These are phyloP conservation scores for Leptinotarsa rubiginosa DNA, from an alignment of 2,888 invertebrate genomes.

Conservation along the genomic window DNA sequence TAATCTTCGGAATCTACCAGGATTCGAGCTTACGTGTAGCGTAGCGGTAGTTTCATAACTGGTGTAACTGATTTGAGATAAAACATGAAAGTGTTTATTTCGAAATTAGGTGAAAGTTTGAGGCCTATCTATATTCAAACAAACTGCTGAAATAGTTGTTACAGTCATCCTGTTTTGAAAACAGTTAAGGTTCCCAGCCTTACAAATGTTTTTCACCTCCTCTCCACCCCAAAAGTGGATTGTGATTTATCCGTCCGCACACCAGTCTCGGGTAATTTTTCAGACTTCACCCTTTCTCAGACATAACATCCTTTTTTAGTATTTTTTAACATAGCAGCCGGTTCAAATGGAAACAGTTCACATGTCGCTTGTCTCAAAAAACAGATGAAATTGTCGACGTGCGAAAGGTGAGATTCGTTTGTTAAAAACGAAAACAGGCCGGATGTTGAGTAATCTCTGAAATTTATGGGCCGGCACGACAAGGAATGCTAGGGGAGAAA, in stretches of 20 bases:
- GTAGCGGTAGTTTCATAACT: no score
- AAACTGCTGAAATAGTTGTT: no score
- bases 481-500: slow-evolving; percentile 34
- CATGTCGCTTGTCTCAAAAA: slow-evolving; percentile 44
- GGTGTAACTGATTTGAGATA: no score
- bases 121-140: no score
- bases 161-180: neutral
- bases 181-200: neutral
- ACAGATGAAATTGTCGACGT: slow-evolving; percentile 47
- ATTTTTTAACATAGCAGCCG: slow-evolving; percentile 48
- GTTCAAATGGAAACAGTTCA: slow-evolving; percentile 46
- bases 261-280: slow-evolving; percentile 53
- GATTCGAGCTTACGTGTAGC: no score
- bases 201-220: neutral
- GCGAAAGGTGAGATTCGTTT: slow-evolving; percentile 51
- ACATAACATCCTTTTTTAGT: slow-evolving; percentile 60
- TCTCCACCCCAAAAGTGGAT: slow-evolving; percentile 18
- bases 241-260: slow-evolving; percentile 57
- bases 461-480: slow-evolving; percentile 44
- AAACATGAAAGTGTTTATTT: no score
- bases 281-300: slow-evolving; percentile 59
- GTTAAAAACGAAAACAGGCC: slow-evolving; percentile 45
- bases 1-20: no score
- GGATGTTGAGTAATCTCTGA: slow-evolving; percentile 47
- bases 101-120: no score